phyloP scores from a whole-genome alignment of 2,888 invertebrate species.

The Tenthredo mesomela region DNA sequence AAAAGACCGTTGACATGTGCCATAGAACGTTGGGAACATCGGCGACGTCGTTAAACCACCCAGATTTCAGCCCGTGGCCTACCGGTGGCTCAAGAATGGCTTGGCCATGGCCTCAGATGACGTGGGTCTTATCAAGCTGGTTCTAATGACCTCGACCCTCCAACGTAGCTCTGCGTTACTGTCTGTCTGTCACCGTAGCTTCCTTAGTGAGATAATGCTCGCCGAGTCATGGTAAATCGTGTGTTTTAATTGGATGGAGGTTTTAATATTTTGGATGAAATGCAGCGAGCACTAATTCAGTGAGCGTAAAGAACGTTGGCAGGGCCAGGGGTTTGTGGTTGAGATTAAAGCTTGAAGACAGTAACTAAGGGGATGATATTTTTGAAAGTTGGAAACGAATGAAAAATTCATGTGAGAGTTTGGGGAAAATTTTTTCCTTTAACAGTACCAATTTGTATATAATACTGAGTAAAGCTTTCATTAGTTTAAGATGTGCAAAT shows the following conservation, averaged over 20 bases:
- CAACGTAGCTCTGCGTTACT: constrained; percentile 30
- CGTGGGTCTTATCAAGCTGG: constrained; percentile 46
- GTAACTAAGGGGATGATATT: neutral
- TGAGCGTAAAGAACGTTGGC: neutral
- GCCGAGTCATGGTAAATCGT: constrained; percentile 10
- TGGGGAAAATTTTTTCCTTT: neutral
- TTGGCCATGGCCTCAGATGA: constrained; percentile 36
- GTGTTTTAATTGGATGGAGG: constrained; percentile 17
- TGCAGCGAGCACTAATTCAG: neutral
- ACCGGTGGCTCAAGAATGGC: constrained; percentile 39
- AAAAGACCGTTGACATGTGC: neutral
- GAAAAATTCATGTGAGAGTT: neutral
- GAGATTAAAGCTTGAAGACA: neutral
- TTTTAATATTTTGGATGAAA: neutral
- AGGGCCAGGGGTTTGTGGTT: neutral
- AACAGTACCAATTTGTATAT: neutral
- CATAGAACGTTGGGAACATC: constrained; percentile 7
- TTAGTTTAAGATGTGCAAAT: neutral
- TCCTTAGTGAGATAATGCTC: neutral
- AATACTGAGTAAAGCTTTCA: neutral
- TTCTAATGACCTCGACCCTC: constrained; percentile 47
- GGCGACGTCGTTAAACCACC: constrained; percentile 33
- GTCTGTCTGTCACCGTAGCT: constrained; percentile 16
- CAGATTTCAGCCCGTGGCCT: constrained; percentile 27
- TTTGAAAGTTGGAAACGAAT: neutral